Base-by-base conservation (phyloP, 2,113 vertebrate species). In the Halichoerus grypus region DNA sequence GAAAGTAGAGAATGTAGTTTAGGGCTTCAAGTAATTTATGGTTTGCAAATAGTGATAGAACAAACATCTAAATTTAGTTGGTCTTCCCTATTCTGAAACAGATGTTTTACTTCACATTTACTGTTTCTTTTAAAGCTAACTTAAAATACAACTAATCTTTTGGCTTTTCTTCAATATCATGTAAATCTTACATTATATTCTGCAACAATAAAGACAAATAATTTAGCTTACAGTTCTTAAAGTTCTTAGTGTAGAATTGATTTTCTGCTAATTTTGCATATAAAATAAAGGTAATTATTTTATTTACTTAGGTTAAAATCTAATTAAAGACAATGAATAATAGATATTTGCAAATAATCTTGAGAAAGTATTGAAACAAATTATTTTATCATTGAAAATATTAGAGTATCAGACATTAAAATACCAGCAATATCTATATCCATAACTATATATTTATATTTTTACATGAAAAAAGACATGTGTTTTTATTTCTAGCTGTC, bases 171-270 rank as follows among this genome's bases (percentile, higher is more conserved):
- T 80, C 46, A 93, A 36, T 77, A 22, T 61, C 26, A 72, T 36
- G 4, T 46, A 86, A 86, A 97, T 81, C 16, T 67, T 92, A 87
- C 39, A 71, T 69, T 96, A 39, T 89, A 67, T 46, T 76, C 89
- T 33, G 42, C 4, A 88, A 67, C 5, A 39, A 8, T 77, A 61
- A 85, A 59, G 19, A 74, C 28, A 69, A 88, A 88, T 31, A 71
- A 93, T 93, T 55, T 39, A 57, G 19, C 24, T 74, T 65, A 21
- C 4, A 26, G 1, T 76, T 94, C 39, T 90, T 59, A 79, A 2
- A 81, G 18, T 76, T 91, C 6, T 87, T 88, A 46, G 1, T 11
- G 24, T 92, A 92, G 19, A 88, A 57, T 80, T n/a, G 42, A 86
- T 88, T 61, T 91, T 91, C 63, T 94, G 12, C 59, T 82, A 67